phyloP scores from a whole-genome alignment of 2,797 vertebrate genomes.

The Malacoctenus gilli region DNA sequence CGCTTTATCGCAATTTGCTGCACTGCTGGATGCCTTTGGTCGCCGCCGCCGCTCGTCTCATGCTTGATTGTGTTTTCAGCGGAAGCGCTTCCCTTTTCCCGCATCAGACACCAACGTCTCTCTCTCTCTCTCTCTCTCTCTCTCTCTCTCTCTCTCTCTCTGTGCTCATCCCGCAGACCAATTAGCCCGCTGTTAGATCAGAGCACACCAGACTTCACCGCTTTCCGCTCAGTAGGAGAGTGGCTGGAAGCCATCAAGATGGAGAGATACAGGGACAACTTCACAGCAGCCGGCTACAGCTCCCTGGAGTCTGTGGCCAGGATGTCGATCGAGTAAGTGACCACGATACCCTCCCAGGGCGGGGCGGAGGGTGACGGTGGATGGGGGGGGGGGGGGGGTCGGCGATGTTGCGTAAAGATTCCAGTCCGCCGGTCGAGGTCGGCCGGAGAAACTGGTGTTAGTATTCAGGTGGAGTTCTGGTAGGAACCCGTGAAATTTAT shows the following conservation, averaged over 20 bases:
- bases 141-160: too few species aligned
- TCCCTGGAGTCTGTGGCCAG: slow-evolving; percentile 96
- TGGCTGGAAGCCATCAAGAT: slow-evolving; percentile 99
- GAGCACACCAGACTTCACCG: slow-evolving; percentile 94
- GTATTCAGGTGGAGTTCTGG: too few species aligned
- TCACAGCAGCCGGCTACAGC: slow-evolving; percentile 97
- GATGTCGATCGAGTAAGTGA: slow-evolving; percentile 98
- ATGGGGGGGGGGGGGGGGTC: too few species aligned
- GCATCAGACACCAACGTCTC: slow-evolving; percentile 55
- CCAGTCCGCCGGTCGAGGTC: too few species aligned
- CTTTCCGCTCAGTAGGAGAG: slow-evolving; percentile 96
- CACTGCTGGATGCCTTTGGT: slow-evolving; percentile 53
- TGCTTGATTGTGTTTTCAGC: slow-evolving; percentile 55
- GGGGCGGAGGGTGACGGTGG: too few species aligned
- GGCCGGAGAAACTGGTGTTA: too few species aligned
- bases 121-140: too few species aligned
- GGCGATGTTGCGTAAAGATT: too few species aligned
- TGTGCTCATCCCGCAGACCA: slow-evolving; percentile 83
- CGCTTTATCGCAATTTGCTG: slow-evolving; percentile 37
- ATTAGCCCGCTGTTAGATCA: slow-evolving; percentile 98
- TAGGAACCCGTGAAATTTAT: too few species aligned
- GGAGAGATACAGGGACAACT: slow-evolving; percentile 98
- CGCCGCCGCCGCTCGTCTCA: slow-evolving; percentile 38
- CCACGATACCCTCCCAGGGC: too few species aligned
- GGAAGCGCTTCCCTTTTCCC: slow-evolving; percentile 43